Conservation (phyloP, 1,140 invertebrate genomes). For the Ephestia elutella region DNA sequence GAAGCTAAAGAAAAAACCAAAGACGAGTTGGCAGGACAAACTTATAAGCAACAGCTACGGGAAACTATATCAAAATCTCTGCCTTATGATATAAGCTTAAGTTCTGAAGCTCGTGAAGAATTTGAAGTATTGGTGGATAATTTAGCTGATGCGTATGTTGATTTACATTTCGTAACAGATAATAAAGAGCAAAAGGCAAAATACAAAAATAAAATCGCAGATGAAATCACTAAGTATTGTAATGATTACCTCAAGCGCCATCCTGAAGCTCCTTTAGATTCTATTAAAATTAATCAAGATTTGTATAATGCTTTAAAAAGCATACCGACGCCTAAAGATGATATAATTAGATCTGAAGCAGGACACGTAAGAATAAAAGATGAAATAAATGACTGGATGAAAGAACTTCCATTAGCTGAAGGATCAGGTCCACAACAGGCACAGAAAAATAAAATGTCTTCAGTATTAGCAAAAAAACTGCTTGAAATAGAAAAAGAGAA, state of each 20-base stretch:
- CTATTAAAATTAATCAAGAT: conserved; percentile 26
- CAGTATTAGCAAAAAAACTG: conserved; percentile 15
- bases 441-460: conserved; percentile 18
- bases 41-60: conserved; percentile 30
- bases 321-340: conserved; percentile 28
- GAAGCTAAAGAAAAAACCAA: conserved; percentile 17
- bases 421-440: not conserved
- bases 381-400: conserved; percentile 23
- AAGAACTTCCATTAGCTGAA: conserved; percentile 21
- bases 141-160: conserved; percentile 39
- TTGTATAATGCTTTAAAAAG: conserved; percentile 30
- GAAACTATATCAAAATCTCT: conserved; percentile 30
- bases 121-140: conserved; percentile 37
- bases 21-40: conserved; percentile 20
- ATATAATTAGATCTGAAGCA: conserved; percentile 23
- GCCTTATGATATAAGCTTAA: conserved; percentile 14
- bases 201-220: conserved; percentile 24
- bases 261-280: conserved; percentile 23
- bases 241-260: conserved; percentile 27
- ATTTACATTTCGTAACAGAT: conserved; percentile 23
- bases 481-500: conserved; percentile 18
- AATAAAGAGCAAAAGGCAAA: conserved; percentile 17
- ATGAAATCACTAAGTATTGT: conserved; percentile 31
- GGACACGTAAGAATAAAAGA: conserved; percentile 28
- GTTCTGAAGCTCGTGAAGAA: conserved; percentile 19